A percentile compares a stretch with the other conserved stretches of the same genome.
Evolutionary conservation across 2,797 vertebrate genomes (phyloP).

Genomic region (Chiloscyllium punctatum): DNA sequence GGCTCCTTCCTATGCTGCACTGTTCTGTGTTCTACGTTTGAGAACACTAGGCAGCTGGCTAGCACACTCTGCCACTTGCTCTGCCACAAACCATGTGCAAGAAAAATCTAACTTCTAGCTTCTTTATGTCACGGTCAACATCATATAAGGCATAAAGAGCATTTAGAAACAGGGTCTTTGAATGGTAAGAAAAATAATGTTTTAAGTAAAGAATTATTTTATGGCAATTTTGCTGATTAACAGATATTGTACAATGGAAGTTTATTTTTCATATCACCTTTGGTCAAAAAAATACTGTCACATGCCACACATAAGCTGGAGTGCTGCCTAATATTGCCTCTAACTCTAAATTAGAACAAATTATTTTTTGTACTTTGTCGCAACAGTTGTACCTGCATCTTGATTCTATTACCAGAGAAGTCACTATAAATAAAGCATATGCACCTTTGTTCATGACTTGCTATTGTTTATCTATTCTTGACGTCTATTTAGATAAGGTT

Average conservation of each 20-base stretch:
- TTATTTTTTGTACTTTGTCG: neutral
- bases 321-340: neutral
- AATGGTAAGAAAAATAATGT: neutral
- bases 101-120: neutral
- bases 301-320: neutral
- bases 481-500: neutral
- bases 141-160: neutral
- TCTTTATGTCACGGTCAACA: neutral
- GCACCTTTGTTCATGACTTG: neutral
- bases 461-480: neutral
- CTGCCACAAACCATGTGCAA: neutral
- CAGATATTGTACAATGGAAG: neutral
- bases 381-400: neutral
- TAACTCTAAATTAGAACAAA: neutral
- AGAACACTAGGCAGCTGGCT: neutral
- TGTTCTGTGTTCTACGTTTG: no score
- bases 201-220: neutral
- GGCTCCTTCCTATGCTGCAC: no score
- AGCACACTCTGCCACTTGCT: neutral
- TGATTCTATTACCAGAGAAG: neutral
- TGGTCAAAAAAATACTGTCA: no score
- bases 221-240: neutral
- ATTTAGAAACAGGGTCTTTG: neutral
- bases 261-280: neutral
- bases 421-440: no score